Percentiles rank a stretch among this genome's conserved stretches.
phyloP scores from a whole-genome alignment of 2,888 invertebrate species.

The Oscheius sp. region DNA sequence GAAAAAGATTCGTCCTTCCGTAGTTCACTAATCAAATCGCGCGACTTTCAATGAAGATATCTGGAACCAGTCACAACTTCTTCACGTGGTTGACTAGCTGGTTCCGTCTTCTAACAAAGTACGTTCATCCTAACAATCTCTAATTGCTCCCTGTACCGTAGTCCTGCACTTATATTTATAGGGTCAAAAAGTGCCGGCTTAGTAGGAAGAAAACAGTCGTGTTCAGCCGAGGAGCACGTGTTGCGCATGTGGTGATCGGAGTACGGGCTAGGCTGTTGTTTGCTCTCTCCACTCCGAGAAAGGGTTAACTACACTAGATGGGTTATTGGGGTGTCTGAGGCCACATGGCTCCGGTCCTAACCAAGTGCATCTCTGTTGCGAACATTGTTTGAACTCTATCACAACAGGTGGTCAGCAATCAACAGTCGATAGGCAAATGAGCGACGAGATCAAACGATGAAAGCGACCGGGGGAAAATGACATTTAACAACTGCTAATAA shows the following conservation, averaged over 20 bases:
- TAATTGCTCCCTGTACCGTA: too few species aligned
- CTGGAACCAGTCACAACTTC: slow-evolving; percentile 3
- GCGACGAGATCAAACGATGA: slow-evolving; percentile 19
- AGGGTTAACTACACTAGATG: neutral
- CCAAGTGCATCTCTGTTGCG: too few species aligned
- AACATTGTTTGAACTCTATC: too few species aligned
- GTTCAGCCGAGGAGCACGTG: slow-evolving; percentile 2
- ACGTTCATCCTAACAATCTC: too few species aligned
- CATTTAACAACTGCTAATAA: neutral
- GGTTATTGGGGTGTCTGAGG: too few species aligned
- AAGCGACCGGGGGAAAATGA: neutral
- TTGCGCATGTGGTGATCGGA: neutral
- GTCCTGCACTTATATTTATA: neutral
- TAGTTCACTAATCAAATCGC: slow-evolving; percentile 1
- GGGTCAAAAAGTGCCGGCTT: neutral
- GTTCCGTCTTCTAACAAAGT: slow-evolving; percentile 1
- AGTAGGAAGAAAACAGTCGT: neutral
- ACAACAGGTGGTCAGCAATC: slow-evolving; percentile 7
- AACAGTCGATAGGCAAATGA: slow-evolving; percentile 20
- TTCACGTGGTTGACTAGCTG: slow-evolving; percentile 14
- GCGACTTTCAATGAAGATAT: slow-evolving; percentile 6
- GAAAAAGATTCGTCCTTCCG: too few species aligned
- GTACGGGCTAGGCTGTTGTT: slow-evolving; percentile 7
- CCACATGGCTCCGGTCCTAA: neutral
- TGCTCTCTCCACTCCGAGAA: neutral